phyloP scores from a whole-genome alignment of 2,888 invertebrate genomes.

The Eupithecia centaureata region DNA sequence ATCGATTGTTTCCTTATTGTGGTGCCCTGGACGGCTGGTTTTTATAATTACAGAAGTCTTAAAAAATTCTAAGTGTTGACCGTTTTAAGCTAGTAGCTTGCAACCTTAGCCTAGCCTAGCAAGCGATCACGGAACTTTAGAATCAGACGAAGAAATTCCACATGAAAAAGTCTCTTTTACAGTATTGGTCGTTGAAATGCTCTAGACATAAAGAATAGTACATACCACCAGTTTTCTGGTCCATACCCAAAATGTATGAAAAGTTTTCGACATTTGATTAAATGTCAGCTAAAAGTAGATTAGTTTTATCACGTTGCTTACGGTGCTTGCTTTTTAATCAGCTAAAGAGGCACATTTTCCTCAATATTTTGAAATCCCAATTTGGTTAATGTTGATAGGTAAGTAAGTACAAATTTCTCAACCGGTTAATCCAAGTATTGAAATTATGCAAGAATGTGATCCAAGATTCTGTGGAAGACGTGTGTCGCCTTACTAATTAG shows the following conservation, averaged over 20 bases:
- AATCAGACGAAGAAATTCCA: background rate
- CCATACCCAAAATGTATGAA: background rate
- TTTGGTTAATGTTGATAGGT: slow-evolving; percentile 5
- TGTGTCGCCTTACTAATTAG: slow-evolving; percentile 47
- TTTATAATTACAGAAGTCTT: slow-evolving; percentile 68
- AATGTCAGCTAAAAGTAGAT: background rate
- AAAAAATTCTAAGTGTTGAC: slow-evolving; percentile 47
- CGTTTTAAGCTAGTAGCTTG: slow-evolving; percentile 3
- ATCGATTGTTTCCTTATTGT: slow-evolving; percentile 84
- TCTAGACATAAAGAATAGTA: background rate
- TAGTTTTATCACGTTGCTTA: background rate
- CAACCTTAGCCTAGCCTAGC: too few species aligned
- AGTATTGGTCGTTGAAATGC: background rate
- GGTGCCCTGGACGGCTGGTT: slow-evolving; percentile 62
- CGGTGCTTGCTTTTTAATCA: background rate
- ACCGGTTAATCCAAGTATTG: slow-evolving; percentile 12
- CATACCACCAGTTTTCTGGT: background rate
- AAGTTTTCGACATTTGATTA: too few species aligned
- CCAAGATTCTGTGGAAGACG: slow-evolving; percentile 42
- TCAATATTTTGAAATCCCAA: slow-evolving; percentile 2
- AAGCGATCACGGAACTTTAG: background rate
- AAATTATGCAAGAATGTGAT: slow-evolving; percentile 44
- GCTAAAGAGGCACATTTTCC: background rate
- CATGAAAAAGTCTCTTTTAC: background rate
- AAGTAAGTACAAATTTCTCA: slow-evolving; percentile 9